Conservation (phyloP, 2,113 vertebrate genomes). For the Trogon surrucura region DNA sequence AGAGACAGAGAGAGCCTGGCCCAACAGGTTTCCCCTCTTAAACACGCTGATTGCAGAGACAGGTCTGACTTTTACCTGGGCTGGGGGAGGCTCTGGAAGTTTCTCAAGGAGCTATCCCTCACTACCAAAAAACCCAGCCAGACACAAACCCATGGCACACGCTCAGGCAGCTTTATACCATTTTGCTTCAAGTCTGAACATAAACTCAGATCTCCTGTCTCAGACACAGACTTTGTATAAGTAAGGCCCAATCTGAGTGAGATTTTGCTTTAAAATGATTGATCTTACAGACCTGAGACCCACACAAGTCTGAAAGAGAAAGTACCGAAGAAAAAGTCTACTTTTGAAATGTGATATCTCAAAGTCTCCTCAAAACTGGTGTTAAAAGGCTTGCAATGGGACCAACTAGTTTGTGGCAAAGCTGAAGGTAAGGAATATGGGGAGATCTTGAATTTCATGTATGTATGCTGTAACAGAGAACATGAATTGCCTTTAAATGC, state of each 20-base stretch:
- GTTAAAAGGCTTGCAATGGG: not conserved
- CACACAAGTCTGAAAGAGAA: not conserved
- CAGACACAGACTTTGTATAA: not conserved
- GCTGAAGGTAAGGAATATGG: not conserved
- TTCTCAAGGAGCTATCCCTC: too few relatives aligned
- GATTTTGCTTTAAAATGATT: not conserved
- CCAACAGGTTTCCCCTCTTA: too few relatives aligned
- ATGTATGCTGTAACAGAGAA: not conserved
- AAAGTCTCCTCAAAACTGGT: not conserved
- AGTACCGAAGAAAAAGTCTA: not conserved
- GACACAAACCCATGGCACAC: not conserved
- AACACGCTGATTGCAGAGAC: too few relatives aligned
- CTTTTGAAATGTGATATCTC: not conserved
- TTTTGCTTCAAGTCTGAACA: not conserved
- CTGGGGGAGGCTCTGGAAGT: too few relatives aligned
- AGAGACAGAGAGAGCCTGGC: too few relatives aligned
- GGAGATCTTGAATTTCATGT: not conserved
- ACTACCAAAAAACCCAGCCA: too few relatives aligned
- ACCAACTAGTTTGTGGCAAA: not conserved
- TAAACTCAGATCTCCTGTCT: not conserved
- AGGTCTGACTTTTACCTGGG: too few relatives aligned
- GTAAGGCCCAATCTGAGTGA: not conserved
- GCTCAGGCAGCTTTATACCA: not conserved
- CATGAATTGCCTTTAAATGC: not conserved
- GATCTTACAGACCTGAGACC: not conserved